Base-by-base conservation (phyloP, 2,888 invertebrate genomes). In the Drosophila imparisetae region DNA sequence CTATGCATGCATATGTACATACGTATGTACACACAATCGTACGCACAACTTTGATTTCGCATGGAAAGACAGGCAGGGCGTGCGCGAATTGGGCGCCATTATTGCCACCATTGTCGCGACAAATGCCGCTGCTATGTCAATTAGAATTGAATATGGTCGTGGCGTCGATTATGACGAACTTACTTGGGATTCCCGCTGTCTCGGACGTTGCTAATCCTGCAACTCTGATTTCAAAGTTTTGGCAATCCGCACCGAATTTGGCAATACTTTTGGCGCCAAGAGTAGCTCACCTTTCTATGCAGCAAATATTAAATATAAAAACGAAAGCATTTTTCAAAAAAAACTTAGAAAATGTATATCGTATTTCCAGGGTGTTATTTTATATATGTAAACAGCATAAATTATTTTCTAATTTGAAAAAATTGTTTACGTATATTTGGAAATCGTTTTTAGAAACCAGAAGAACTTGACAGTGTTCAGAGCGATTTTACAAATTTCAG, bases 21-120 rank as follows among this genome's bases (percentile, higher is more conserved):
- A 29, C 34, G 34, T 49, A 27, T 27, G 27, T 49, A 48, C 40
- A 40, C 36, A 24, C 13, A 74, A 45, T 74, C 65, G 54, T 48
- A 77, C 74, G 69, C 77, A 79, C 72, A 85, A 72, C 89, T 90
- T 75, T 86, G 86, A 90, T 90, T 89, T 72, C 74, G 70, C 63
- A 59, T 65, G 61, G 42, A 55, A 66, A 64, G 68, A 60, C n/a
- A 27, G 66, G 83, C 78, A 49, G 63, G 74, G 75, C 52, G 75
- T 62, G 59, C 65, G 80, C 66, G 77, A 76, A 66, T 83, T 74
- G 81, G 90, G 84, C 86, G 86, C 86, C 90, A 84, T 84, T 90
- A 84, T 89, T 86, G 80, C 78, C 87, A 76, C 87, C 84, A 87
- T 77, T 84, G 90, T 80, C 90, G 89, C 89, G 91, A 81, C 90